These are phyloP conservation scores for Rambutsinella grinnellia DNA, from an alignment of 2,888 invertebrate species.

Conservation along the genomic window DNA sequence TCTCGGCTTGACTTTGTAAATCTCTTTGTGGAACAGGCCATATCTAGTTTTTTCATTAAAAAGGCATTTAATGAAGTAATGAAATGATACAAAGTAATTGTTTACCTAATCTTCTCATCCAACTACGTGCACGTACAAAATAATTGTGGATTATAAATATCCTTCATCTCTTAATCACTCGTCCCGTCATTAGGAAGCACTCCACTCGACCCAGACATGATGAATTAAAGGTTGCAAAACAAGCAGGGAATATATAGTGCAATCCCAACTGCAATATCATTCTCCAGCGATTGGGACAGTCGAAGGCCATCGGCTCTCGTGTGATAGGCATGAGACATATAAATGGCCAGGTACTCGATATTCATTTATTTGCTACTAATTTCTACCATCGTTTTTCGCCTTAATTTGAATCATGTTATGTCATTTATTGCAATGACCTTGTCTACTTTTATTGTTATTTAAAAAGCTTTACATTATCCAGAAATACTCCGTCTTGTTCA, in stretches of 20 bases:
- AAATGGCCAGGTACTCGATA: slow-evolving; percentile 2
- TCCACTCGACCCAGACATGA: neutral
- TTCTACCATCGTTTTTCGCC: neutral
- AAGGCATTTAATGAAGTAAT: too few relatives aligned
- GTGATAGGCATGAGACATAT: neutral
- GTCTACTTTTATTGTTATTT: too few relatives aligned
- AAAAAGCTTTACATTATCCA: too few relatives aligned
- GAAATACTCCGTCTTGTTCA: too few relatives aligned
- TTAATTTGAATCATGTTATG: slow-evolving; percentile 1
- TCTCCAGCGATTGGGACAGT: slow-evolving; percentile 10
- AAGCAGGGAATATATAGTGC: neutral
- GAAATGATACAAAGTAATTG: neutral
- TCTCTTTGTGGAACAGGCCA: too few relatives aligned
- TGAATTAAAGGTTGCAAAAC: neutral
- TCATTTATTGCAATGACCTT: too few relatives aligned
- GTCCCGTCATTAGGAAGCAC: neutral
- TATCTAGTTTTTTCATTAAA: too few relatives aligned
- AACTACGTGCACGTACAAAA: neutral
- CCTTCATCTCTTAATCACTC: neutral
- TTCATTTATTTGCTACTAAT: neutral
- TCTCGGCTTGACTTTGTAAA: too few relatives aligned
- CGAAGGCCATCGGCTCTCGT: slow-evolving; percentile 2
- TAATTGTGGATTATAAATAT: neutral
- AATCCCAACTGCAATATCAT: slow-evolving; percentile 1
- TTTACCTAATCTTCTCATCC: neutral